These are phyloP conservation scores for Batillaria attramentaria DNA, from an alignment of 1,140 invertebrate genomes.

Conservation along the genomic window DNA sequence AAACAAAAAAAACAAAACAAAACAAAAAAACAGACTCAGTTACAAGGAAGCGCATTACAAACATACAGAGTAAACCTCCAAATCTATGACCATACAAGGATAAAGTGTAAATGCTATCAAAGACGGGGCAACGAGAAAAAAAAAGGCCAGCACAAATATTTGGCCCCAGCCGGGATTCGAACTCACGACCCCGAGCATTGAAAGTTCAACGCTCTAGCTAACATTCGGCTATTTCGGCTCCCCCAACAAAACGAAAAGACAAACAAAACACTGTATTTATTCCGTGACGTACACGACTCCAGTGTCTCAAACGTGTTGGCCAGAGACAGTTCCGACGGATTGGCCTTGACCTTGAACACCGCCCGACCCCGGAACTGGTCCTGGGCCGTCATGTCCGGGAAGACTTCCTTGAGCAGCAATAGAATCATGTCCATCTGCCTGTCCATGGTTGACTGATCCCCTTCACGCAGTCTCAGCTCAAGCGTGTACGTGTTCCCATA, in stretches of 20 bases:
- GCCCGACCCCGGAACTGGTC: slow-evolving; percentile 18
- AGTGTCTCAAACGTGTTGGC: slow-evolving; percentile 13
- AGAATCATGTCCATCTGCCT: slow-evolving; percentile 22
- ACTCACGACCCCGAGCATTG: too few species aligned
- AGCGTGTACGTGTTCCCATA: slow-evolving; percentile 18
- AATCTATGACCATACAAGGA: too few species aligned
- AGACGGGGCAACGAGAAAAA: too few species aligned
- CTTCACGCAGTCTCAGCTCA: slow-evolving; percentile 12
- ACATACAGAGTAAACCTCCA: too few species aligned
- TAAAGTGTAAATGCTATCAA: too few species aligned
- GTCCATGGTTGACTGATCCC: background rate
- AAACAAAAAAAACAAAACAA: too few species aligned
- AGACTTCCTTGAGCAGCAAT: slow-evolving; percentile 22
- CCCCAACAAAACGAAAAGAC: background rate
- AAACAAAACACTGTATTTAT: background rate
- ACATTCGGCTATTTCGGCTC: too few species aligned
- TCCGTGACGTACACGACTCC: slow-evolving; percentile 13
- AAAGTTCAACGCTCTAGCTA: too few species aligned
- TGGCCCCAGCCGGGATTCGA: too few species aligned
- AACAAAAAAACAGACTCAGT: too few species aligned
- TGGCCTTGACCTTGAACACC: background rate
- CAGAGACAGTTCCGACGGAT: background rate
- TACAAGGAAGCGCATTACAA: too few species aligned
- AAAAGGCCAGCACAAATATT: too few species aligned
- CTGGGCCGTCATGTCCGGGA: slow-evolving; percentile 3